Evolutionary conservation across 2,797 vertebrate genomes (phyloP), one percentile per base, ranked within the genome.

Genomic region (Tadarida brasiliensis): DNA sequence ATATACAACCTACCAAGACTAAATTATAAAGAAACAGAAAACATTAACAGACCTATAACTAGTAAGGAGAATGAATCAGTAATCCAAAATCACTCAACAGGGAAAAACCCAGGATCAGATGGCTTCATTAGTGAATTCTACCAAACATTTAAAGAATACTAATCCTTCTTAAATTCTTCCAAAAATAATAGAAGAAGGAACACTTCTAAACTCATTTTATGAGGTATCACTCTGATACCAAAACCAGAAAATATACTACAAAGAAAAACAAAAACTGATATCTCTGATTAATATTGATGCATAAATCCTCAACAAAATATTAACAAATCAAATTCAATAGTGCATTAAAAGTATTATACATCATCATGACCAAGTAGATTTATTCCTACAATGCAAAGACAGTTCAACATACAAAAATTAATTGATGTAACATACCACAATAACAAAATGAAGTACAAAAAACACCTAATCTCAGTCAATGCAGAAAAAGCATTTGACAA

Each of bases 301-400:
- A 93, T 76, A 95, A 93, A 83, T 87, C 28, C 9, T 76, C 57
- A 94, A 90, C 44, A 87, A 94, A 81, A 90, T 70, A 80, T 5
- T 76, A 93, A 26, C 17, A 93, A 96, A 73, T 7, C 28, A 91
- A 86, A 87, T 30, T 49, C 8, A 93, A 73, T 2, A 56, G 16
- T 7, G 33, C 15, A 89, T 35, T 81, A 67, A 94, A 85, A 87
- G 26, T 22, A 28, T 30, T 89, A 12, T 44, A 63, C 2, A 63
- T 28, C 2, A 63, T 28, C n/a, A 63, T 68, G 20, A 94, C 59
- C 71, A 92, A 88, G 15, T 51, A 12, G 71, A 85, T 93, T 59
- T 88, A 85, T 90, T 90, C 28, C 49, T 33, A 56, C 11, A 89
- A 49, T 81, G 5, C 26, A 91, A 96, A 56, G 4, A 57, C 35